phyloP scores from a whole-genome alignment of 2,888 invertebrate genomes.

The Ennomos quercinarius region DNA sequence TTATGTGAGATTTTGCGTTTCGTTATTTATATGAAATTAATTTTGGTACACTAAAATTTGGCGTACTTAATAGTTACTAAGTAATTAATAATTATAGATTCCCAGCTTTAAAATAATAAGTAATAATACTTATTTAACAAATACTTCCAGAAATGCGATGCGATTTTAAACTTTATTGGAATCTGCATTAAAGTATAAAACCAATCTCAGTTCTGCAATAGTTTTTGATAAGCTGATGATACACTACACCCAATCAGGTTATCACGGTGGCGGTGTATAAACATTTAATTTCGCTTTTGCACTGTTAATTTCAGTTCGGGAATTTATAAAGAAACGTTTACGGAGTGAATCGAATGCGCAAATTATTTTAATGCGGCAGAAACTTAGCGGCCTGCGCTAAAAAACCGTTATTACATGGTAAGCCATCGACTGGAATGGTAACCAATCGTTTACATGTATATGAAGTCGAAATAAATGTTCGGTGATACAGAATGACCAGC shows the following conservation, averaged over 20 bases:
- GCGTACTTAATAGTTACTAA: too few species aligned
- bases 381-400: conserved; percentile 37
- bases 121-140: too few species aligned
- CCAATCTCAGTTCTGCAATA: conserved; percentile 44
- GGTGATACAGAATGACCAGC: conserved; percentile 18
- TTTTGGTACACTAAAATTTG: too few species aligned
- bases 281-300: conserved; percentile 39
- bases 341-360: conserved; percentile 49
- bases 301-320: conserved; percentile 33
- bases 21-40: too few species aligned
- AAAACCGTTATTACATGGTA: conserved; percentile 46
- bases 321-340: conserved; percentile 39
- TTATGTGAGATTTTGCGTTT: too few species aligned
- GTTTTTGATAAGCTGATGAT: conserved; percentile 51
- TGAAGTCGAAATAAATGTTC: conserved; percentile 37
- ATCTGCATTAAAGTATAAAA: conserved; percentile 9
- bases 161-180: neutral
- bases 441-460: conserved; percentile 46
- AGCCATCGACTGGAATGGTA: conserved; percentile 42
- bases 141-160: neutral
- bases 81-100: too few species aligned
- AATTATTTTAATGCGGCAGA: conserved; percentile 53
- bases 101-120: too few species aligned
- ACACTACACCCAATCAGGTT: conserved; percentile 49
- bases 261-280: conserved; percentile 25